Evolutionary conservation across 2,113 vertebrate genomes (phyloP), one percentile per base, ranked within the genome.

Genomic region (Origma solitaria): DNA sequence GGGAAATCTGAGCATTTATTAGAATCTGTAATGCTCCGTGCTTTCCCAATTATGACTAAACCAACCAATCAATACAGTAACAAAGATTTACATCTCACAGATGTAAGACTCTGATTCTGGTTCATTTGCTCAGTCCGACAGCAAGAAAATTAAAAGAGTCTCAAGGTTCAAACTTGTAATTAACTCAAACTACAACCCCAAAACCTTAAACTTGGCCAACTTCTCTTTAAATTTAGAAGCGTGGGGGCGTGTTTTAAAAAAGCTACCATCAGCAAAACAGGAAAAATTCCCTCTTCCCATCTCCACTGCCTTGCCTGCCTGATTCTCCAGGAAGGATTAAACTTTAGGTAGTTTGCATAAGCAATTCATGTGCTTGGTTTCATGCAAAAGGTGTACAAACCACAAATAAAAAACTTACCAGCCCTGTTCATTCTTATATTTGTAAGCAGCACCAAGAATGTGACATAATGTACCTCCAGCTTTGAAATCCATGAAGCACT

Each of bases 401-500:
- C 30, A 86, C 50, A 70, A 78, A n/a, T 0, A 69, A 62, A 62
- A 68, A 82, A 98, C 99, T 98, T 97, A 99, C 99, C 99, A 99
- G 82, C 99, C 99, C 96, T 99, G 99, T 72, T 99, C 99, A 38
- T 98, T 99, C 97, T 99, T 99, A 83, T 99, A 99, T 96, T 99
- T 99, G 98, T 99, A 99, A 93, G 99, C 99, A 62, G 99, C 99
- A 58, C 99, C 99, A 92, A 99, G 97, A 97, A 99, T 99, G 96
- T 99, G 99, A 98, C 99, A 99, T 54, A 99, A 98, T 72, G 99
- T 98, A 51, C 99, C 99, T 56, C 98, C 99, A 51, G 99, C 98
- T 98, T 99, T 99, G 96, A 99, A 99, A 98, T 99, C 99, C 98
- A 99, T 97, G 98, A 99, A 99, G 97, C 99, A 99, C 87, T 99